Evolutionary conservation across 2,797 vertebrate species (phyloP).

Genomic region (Rhinophrynus dorsalis): DNA sequence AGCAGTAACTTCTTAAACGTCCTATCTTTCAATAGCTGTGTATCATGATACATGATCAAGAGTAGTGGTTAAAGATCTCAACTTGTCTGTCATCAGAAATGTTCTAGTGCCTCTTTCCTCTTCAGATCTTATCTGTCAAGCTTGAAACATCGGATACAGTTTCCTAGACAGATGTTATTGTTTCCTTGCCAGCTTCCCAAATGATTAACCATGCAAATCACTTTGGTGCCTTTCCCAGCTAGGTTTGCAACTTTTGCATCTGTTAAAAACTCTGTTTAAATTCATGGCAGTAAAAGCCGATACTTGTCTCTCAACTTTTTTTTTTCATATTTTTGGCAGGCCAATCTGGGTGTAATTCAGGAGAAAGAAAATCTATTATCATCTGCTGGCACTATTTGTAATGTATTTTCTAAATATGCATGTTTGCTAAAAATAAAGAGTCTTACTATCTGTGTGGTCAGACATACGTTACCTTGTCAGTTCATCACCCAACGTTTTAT

Average conservation of each 20-base stretch:
- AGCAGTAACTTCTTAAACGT: constrained; percentile 24
- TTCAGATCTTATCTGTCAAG: constrained; percentile 46
- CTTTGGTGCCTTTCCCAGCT: constrained; percentile 41
- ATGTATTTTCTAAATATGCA: not conserved
- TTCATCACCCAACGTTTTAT: not conserved
- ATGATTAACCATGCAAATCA: constrained; percentile 49
- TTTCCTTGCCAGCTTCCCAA: constrained; percentile 48
- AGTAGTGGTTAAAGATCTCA: constrained; percentile 42
- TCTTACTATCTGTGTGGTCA: not conserved
- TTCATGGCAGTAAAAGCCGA: not conserved
- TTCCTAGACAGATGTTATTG: constrained; percentile 45
- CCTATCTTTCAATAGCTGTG: constrained; percentile 43
- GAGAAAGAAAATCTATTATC: constrained; percentile 8
- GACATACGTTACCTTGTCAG: not conserved
- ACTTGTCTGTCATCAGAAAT: constrained; percentile 46
- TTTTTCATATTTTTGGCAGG: constrained; percentile 9
- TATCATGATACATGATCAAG: constrained; percentile 48
- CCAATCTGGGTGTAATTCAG: not conserved
- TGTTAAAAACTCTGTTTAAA: constrained; percentile 26
- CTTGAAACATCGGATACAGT: constrained; percentile 42
- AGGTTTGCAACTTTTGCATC: constrained; percentile 27
- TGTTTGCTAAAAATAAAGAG: not conserved
- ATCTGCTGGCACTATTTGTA: not conserved
- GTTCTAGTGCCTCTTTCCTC: constrained; percentile 40
- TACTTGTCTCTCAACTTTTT: constrained; percentile 3